These are phyloP conservation scores for Alloplasta piceator DNA, from an alignment of 2,888 invertebrate species.

Conservation along the genomic window DNA sequence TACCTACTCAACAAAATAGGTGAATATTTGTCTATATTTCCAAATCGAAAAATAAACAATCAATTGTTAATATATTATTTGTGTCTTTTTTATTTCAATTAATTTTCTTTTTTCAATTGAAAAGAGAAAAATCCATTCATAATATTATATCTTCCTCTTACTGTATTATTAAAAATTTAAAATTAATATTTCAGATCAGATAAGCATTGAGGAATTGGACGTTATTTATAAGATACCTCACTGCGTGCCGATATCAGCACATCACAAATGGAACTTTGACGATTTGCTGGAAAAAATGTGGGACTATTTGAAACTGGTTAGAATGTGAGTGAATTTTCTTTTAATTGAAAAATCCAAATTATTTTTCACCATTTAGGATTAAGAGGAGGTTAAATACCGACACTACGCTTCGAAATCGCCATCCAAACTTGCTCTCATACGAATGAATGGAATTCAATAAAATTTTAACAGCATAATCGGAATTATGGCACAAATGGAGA, in stretches of 20 bases:
- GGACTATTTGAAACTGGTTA: slow-evolving; percentile 96
- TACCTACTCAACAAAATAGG: slow-evolving; percentile 99
- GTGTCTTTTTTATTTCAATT: too few relatives aligned
- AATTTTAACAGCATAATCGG: too few relatives aligned
- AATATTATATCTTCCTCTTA: neutral
- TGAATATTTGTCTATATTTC: slow-evolving; percentile 75
- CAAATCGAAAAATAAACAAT: too few relatives aligned
- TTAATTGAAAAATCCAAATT: neutral
- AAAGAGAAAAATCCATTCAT: neutral
- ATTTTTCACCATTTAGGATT: neutral
- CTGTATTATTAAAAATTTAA: slow-evolving; percentile 10
- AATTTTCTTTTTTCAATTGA: too few relatives aligned
- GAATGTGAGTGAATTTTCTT: slow-evolving; percentile 88
- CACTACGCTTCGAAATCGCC: too few relatives aligned
- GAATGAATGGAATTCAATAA: too few relatives aligned
- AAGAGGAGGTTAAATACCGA: too few relatives aligned
- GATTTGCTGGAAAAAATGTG: slow-evolving; percentile 99
- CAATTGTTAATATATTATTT: neutral
- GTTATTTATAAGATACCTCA: slow-evolving; percentile 99
- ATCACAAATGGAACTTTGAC: slow-evolving; percentile 99
- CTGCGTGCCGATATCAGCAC: slow-evolving; percentile 99
- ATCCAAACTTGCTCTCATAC: too few relatives aligned
- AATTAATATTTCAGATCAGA: slow-evolving; percentile 89
- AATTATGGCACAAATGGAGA: too few relatives aligned
- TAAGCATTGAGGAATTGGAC: slow-evolving; percentile 97